Evolutionary conservation across 2,797 vertebrate genomes (phyloP).

Genomic region (Sebastolobus altivelis): DNA sequence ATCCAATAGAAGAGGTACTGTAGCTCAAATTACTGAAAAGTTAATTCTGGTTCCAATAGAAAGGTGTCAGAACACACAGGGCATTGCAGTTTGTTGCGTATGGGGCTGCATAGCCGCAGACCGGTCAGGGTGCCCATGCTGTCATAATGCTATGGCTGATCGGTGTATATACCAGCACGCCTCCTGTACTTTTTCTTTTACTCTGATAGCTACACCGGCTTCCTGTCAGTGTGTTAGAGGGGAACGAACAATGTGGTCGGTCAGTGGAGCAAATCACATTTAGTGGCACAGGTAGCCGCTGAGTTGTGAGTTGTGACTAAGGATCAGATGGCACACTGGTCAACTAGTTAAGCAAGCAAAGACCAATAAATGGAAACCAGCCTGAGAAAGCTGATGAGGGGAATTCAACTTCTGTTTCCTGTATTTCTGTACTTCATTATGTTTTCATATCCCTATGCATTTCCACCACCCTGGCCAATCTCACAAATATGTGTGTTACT

Average conservation of each 20-base stretch:
- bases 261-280: no score
- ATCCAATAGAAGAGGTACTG: no score
- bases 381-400: background rate
- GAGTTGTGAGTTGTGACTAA: background rate
- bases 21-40: no score
- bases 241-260: no score
- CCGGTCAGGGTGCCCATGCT: no score
- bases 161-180: background rate
- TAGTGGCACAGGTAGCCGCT: no score
- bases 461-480: background rate
- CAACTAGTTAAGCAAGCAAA: background rate
- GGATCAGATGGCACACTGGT: background rate
- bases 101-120: no score
- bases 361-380: background rate
- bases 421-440: background rate
- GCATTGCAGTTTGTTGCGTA: no score
- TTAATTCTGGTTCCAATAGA: no score
- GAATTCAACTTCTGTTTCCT: constrained; percentile 15
- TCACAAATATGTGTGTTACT: background rate
- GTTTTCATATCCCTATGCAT: background rate
- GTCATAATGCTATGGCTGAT: no score
- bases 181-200: background rate
- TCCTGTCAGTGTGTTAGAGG: background rate
- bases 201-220: background rate
- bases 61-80: no score